These are phyloP conservation scores for Sitodiplosis mosellana DNA, from an alignment of 1,140 invertebrate genomes.

Conservation along the genomic window DNA sequence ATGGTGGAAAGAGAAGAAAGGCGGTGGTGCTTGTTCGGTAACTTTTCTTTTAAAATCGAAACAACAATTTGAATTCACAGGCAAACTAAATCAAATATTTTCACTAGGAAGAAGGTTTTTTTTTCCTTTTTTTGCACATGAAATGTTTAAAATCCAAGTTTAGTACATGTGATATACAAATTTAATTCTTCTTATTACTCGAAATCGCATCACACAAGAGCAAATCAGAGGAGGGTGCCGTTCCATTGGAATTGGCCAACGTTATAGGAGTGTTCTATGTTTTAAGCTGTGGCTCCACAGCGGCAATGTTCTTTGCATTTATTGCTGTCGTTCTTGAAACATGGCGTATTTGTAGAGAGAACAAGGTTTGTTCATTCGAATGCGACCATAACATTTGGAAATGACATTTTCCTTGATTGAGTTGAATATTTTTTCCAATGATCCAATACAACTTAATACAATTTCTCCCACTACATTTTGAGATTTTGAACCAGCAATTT, in stretches of 20 bases:
- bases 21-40: not conserved
- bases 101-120: too few species aligned
- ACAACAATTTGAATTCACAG: too few species aligned
- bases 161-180: too few species aligned
- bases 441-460: too few species aligned
- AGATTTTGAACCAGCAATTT: not conserved
- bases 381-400: not conserved
- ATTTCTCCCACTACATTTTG: not conserved
- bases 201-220: too few species aligned
- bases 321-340: not conserved
- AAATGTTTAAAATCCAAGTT: too few species aligned
- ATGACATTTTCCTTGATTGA: not conserved
- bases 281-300: constrained; percentile 31
- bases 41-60: not conserved
- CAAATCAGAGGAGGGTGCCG: constrained; percentile 15
- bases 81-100: too few species aligned
- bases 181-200: too few species aligned
- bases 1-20: constrained; percentile 59
- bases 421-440: too few species aligned
- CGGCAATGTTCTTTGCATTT: constrained; percentile 16
- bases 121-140: too few species aligned
- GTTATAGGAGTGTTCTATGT: constrained; percentile 57
- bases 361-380: not conserved
- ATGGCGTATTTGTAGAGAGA: not conserved
- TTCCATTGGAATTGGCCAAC: constrained; percentile 34